Evolutionary conservation across 2,888 invertebrate genomes (phyloP).

Genomic region (Ditylenchus weischeri): DNA sequence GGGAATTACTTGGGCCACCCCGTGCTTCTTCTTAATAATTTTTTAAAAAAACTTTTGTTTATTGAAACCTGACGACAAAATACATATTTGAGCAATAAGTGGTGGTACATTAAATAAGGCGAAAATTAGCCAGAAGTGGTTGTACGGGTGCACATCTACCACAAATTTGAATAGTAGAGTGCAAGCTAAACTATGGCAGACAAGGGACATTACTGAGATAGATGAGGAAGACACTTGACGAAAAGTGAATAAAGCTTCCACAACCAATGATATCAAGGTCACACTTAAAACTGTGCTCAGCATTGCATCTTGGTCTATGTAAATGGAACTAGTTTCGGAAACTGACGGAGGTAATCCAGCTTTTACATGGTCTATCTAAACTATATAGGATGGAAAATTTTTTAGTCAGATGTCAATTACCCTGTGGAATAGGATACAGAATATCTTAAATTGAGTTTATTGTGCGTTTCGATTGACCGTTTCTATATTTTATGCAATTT

Average conservation of each 20-base stretch:
- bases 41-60: constrained; percentile 19
- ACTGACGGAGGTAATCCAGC: constrained; percentile 29
- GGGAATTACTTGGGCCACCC: no score
- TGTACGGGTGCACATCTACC: constrained; percentile 43
- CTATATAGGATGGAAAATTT: neutral
- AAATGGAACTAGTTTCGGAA: constrained; percentile 13
- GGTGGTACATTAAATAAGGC: constrained; percentile 30
- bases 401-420: neutral
- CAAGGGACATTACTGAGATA: constrained; percentile 29
- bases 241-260: constrained; percentile 62
- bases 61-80: constrained; percentile 15
- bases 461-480: neutral
- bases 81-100: constrained; percentile 17
- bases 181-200: constrained; percentile 36
- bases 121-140: constrained; percentile 42
- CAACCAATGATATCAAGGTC: constrained; percentile 67
- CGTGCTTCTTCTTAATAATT: no score
- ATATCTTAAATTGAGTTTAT: neutral
- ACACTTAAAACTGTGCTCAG: constrained; percentile 57
- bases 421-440: constrained; percentile 5
- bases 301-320: constrained; percentile 37
- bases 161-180: constrained; percentile 43
- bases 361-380: constrained; percentile 35
- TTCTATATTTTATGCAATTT: neutral
- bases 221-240: constrained; percentile 26